A percentile compares a stretch with the other conserved stretches of the same genome.
These are phyloP conservation scores for Mesoligia furuncula DNA, from an alignment of 2,888 invertebrate species.

Conservation along the genomic window DNA sequence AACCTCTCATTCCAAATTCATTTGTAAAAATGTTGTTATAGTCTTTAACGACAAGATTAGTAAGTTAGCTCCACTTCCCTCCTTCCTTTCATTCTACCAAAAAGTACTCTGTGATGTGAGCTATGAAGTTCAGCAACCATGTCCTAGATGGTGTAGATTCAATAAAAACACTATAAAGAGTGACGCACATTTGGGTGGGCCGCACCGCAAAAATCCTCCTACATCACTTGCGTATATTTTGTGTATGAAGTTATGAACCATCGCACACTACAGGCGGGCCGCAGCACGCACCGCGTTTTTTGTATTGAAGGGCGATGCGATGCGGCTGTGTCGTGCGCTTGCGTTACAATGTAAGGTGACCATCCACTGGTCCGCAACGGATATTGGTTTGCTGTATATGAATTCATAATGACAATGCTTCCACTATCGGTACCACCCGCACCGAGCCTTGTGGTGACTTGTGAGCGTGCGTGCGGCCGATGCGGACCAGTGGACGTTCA, in stretches of 20 bases:
- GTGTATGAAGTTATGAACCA: neutral
- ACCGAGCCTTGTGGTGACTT: neutral
- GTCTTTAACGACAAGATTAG: neutral
- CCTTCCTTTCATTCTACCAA: too few relatives aligned
- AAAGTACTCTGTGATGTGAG: too few relatives aligned
- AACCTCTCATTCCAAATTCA: too few relatives aligned
- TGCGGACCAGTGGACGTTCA: neutral
- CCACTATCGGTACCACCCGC: neutral
- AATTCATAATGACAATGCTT: neutral
- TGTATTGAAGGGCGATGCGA: neutral
- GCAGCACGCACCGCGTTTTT: neutral
- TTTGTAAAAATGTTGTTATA: neutral
- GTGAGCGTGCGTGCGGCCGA: neutral
- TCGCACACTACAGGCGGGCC: neutral
- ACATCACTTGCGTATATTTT: neutral
- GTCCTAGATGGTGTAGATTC: neutral
- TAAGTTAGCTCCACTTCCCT: too few relatives aligned
- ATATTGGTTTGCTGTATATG: neutral
- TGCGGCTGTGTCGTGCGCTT: neutral
- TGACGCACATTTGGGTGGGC: neutral
- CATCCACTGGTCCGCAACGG: neutral
- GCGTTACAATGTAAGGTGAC: neutral
- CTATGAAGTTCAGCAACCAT: neutral
- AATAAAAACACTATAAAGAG: neutral
- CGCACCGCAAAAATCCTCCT: neutral